Base-by-base conservation (phyloP, 2,797 vertebrate genomes). In the Anguilla obscura region DNA sequence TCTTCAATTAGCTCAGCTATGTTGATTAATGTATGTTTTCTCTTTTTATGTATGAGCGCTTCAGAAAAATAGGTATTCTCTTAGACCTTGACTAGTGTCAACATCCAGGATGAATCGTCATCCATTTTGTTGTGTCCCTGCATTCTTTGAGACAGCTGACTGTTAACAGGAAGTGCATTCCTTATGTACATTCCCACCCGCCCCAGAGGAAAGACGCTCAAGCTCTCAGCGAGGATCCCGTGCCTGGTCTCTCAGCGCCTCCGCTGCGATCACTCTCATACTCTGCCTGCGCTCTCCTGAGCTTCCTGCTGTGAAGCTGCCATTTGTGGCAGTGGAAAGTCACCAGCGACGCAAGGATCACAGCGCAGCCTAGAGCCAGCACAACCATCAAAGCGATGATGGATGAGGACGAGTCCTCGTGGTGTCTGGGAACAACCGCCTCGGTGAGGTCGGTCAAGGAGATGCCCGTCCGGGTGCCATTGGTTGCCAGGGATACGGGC, bases 261-360 rank as follows among this genome's bases (percentile, higher is more conserved):
- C 93, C 94, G 90, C 94, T 93, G 0, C 96, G 94, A 89, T 96
- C 96, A 89, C 87, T 95, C 91, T 96, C 94, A 76, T 95, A 96
- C 33, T 96, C 95, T 87, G 96, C 94, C 0, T 96, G 94, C 58
- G 94, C 95, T 91, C 90, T 94, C 91, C 95, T 94, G 54, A 95
- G 89, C 85, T 94, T 95, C 91, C 89, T 94, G 48, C 89, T 90
- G 89, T 93, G 90, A 56, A 96, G 93, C 89, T 95, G 94, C 94
- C 93, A 95, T 92, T 94, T 95, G 89, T 96, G 95, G 58, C 95
- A 96, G 82, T 94, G 94, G 91, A 95, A 96, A 88, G 95, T 96
- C 66, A 92, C 48, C 45, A 96, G 90, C 45, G 95, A 96, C 0
- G 92, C 94, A 45, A 85, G 88, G 8, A 96, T 14, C 90, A 96